A percentile compares a stretch with the other conserved stretches of the same genome.
Evolutionary conservation across 2,888 invertebrate species (phyloP).

Genomic region (Macaria liturata): DNA sequence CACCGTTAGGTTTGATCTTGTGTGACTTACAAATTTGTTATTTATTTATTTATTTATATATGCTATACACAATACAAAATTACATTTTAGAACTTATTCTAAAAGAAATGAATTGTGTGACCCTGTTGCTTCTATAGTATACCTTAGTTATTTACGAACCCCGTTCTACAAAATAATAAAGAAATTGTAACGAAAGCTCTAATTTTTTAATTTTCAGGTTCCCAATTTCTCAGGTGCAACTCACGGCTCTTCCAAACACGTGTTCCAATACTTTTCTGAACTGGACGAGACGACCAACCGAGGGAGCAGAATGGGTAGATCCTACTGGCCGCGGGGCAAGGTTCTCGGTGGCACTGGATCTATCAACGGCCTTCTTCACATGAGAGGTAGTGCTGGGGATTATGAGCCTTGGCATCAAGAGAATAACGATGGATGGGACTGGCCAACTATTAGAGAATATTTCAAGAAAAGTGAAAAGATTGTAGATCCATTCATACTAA

Average conservation of each 20-base stretch:
- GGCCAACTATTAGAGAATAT: slow-evolving; percentile 61
- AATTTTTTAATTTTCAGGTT: slow-evolving; percentile 47
- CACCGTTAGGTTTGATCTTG: not conserved
- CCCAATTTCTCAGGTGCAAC: slow-evolving; percentile 64
- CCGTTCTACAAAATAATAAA: too few species aligned
- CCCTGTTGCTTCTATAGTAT: too few species aligned
- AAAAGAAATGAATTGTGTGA: too few species aligned
- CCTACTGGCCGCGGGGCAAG: slow-evolving; percentile 73
- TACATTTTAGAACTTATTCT: too few species aligned
- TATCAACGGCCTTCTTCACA: slow-evolving; percentile 69
- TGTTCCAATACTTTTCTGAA: slow-evolving; percentile 69
- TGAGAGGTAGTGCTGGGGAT: slow-evolving; percentile 67
- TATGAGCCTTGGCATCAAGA: slow-evolving; percentile 64
- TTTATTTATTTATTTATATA: too few species aligned
- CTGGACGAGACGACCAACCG: slow-evolving; percentile 54
- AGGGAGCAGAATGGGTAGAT: slow-evolving; percentile 50
- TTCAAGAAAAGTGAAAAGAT: slow-evolving; percentile 73
- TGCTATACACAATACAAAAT: too few species aligned
- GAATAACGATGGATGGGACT: slow-evolving; percentile 69
- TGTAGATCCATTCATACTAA: slow-evolving; percentile 64
- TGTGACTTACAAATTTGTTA: not conserved
- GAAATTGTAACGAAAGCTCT: too few species aligned
- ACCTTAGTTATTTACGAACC: too few species aligned
- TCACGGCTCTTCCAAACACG: slow-evolving; percentile 50
- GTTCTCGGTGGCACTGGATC: slow-evolving; percentile 72